Conservation (phyloP, 2,797 vertebrate genomes). For the Basileuterus tristriatus region DNA sequence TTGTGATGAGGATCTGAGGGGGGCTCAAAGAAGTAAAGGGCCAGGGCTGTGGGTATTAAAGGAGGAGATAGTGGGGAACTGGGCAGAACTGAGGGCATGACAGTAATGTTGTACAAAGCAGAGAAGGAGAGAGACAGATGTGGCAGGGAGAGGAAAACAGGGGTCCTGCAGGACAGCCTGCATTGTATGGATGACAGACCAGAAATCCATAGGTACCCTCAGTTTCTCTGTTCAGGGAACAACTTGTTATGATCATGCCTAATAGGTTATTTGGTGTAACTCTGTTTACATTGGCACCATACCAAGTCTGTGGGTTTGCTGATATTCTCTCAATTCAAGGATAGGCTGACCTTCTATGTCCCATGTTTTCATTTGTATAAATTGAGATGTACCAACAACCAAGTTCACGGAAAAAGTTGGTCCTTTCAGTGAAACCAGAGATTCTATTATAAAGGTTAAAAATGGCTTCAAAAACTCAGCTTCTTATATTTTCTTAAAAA, state of each 20-base stretch:
- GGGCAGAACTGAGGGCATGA: not conserved
- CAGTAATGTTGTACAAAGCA: not conserved
- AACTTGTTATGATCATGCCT: not conserved
- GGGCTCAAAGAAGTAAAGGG: not conserved
- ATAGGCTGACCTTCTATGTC: conserved; percentile 39
- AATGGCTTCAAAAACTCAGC: not conserved
- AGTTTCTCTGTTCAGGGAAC: not conserved
- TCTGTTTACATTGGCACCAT: conserved; percentile 49
- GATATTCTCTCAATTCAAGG: conserved; percentile 6
- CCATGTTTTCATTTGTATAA: not conserved
- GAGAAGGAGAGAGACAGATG: not conserved
- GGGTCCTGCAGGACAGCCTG: not conserved
- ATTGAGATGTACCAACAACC: conserved; percentile 25
- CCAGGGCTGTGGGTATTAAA: not conserved
- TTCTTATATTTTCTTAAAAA: conserved; percentile 8
- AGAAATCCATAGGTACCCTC: not conserved
- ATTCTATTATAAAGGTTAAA: conserved; percentile 1
- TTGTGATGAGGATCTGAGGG: not conserved
- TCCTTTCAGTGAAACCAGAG: not conserved
- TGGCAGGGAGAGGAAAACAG: not conserved
- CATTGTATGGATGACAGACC: not conserved
- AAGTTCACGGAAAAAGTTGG: conserved; percentile 19
- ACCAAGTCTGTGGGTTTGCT: conserved; percentile 42
- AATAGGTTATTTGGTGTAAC: not conserved
- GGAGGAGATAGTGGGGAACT: not conserved